Evolutionary conservation across 2,888 invertebrate genomes (phyloP), one percentile per base, ranked within the genome.

Genomic region (Ormyrus rosae): DNA sequence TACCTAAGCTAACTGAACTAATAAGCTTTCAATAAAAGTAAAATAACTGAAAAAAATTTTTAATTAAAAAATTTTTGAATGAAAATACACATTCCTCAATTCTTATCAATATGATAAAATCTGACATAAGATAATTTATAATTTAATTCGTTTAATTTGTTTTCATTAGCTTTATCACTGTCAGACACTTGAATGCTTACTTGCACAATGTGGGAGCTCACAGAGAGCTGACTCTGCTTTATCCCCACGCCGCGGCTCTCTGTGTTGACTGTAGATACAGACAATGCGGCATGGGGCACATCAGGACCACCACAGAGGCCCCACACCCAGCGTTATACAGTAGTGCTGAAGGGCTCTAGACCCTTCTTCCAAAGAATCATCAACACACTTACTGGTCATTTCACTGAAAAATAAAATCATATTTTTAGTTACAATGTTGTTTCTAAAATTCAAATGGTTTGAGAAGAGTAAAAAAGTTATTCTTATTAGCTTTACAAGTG

Each of bases 271-370:
- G 91, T 90, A 83, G 91, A 91, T 89, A 91, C 91, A 91, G 93
- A 93, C 90, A 93, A 92, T 93, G 94, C 94, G 94, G 95, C 95
- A 94, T 95, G 96, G 96, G 98, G 97, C 95, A 95, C 98, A 98
- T 98, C 98, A 99, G 98, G 98, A 98, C 96, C 98, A 98, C 97
- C 96, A 98, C 98, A 96, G 98, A 98, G 98, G 98, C 98, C 98
- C 98, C 94, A 97, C 96, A 92, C 97, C 98, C 96, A 98, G 96
- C 96, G 97, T 93, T 92, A 94, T 93, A 91, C 92, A 92, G 88
- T 92, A 93, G 87, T 93, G 92, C 74, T 88, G 90, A 80, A 90
- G 90, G 80, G 88, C 83, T 55, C 86, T 87, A 75, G 86, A 86
- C 60, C 85, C 85, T 86, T 90, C 90, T 79, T 89, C 90, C 68